Conservation (phyloP, 2,113 vertebrate genomes). For the Pterocles orientalis region DNA sequence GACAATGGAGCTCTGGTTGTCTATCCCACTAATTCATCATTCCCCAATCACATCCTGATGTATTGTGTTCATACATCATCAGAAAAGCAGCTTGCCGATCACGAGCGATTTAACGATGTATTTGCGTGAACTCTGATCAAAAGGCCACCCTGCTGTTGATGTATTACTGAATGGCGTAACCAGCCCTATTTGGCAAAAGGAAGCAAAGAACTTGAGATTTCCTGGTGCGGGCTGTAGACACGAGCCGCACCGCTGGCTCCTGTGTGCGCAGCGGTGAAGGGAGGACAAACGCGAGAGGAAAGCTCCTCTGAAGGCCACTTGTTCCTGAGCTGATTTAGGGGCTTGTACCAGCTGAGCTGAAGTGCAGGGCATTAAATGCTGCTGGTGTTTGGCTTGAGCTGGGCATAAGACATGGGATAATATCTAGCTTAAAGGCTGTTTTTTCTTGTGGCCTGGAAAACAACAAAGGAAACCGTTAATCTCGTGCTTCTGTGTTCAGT, state of each 20-base stretch:
- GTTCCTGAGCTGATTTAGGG: neutral
- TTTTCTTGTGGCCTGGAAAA: neutral
- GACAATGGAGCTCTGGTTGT: neutral
- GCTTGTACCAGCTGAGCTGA: neutral
- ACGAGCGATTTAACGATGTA: neutral
- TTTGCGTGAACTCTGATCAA: conserved; percentile 27
- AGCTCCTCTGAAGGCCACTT: neutral
- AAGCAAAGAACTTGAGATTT: neutral
- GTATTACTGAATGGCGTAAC: neutral
- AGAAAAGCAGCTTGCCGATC: neutral
- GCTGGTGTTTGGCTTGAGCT: neutral
- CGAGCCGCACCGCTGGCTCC: neutral
- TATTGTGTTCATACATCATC: neutral
- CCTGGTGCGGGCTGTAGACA: neutral
- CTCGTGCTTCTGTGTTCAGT: neutral
- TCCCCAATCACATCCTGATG: neutral
- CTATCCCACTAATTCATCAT: neutral
- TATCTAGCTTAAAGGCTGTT: neutral
- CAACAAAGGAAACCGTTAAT: neutral
- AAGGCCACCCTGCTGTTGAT: neutral
- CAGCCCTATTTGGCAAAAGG: neutral
- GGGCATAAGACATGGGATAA: neutral
- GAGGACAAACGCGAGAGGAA: neutral
- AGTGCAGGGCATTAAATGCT: neutral
- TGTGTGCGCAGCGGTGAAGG: rapidly evolving